These are phyloP conservation scores for Elephas maximus DNA, from an alignment of 2,113 vertebrate genomes.

Conservation along the genomic window DNA sequence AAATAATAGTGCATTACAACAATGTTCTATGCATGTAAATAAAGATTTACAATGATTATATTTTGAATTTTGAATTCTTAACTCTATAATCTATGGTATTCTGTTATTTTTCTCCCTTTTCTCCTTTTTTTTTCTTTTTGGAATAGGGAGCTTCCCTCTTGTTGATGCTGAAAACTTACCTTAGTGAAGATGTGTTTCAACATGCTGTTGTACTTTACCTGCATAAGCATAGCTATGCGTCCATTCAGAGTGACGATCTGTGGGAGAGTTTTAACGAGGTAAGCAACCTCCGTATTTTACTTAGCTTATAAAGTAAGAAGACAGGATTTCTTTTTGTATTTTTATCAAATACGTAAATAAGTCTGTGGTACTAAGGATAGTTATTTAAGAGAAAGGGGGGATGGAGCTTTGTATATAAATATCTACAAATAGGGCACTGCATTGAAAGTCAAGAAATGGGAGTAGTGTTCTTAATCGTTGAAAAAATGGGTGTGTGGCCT, in stretches of 20 bases:
- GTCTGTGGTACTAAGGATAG: background rate
- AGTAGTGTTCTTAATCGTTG: background rate
- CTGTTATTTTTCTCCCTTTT: background rate
- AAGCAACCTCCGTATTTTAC: background rate
- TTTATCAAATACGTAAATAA: constrained; percentile 42
- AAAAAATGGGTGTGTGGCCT: background rate
- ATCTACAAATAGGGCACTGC: background rate
- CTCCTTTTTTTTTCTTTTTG: background rate
- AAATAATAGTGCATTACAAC: background rate
- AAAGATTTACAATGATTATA: background rate
- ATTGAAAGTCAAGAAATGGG: constrained; percentile 30
- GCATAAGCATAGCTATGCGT: constrained; percentile 89
- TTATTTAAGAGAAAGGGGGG: constrained; percentile 22
- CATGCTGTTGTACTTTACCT: constrained; percentile 93
- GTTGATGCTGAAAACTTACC: constrained; percentile 94
- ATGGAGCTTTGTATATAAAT: background rate
- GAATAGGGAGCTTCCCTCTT: constrained; percentile 95
- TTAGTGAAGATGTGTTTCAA: constrained; percentile 92
- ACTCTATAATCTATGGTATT: background rate
- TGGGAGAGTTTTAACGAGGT: constrained; percentile 97
- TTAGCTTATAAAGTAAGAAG: background rate
- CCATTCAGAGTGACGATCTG: constrained; percentile 92
- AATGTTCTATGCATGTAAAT: background rate
- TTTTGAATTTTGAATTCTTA: constrained; percentile 61
- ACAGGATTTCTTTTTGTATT: background rate